Base-by-base conservation (phyloP, 2,888 invertebrate species). In the Julus scandinavius region DNA sequence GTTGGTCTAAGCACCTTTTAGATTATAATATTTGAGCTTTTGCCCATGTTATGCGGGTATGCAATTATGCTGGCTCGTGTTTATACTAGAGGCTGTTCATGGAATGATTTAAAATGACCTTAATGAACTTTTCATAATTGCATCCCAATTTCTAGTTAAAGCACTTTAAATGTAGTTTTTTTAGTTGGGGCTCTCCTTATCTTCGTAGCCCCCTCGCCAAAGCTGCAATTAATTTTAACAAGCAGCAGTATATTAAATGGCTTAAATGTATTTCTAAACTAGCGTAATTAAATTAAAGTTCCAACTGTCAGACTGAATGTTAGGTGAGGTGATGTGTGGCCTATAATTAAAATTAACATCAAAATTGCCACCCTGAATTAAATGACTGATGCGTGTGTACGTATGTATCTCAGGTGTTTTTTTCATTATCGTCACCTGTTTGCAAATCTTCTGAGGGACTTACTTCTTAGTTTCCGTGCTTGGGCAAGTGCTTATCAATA, bases 151-250 rank as follows among this genome's bases (percentile, higher is more conserved):
- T 20, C 20, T 38, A 38, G 38, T 80, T 80, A 80, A 80, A 80
- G 80, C 80, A 38, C 80, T 80, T 80, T 80, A 80, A 80, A 80
- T 80, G 80, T 29, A 29, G 0, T 29, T 80, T 80, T 80, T 54
- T 38, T 80, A 80, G 80, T 80, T 38, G 80, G 80, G 80, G 11
- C 80, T 13, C 80, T 45, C 80, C 80, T 80, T 80, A 80, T 80
- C 80, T 20, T 13, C 38, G 38, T 13, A 80, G 11, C 38, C 80
- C 80, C 38, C 80, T 80, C 20, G 13, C 80, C 80, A 80, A 38
- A 80, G 80, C 38, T 80, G 80, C 80, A 80, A 80, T 80, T 80
- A 80, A 80, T 80, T 80, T 80, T 80, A 80, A 80, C 80, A 80
- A 38, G 38, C 38, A 20, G 38, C 80, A 3, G 80, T 38, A 80